phyloP scores from a whole-genome alignment of 1,140 invertebrate species.

The Pseudoatta argentina region DNA sequence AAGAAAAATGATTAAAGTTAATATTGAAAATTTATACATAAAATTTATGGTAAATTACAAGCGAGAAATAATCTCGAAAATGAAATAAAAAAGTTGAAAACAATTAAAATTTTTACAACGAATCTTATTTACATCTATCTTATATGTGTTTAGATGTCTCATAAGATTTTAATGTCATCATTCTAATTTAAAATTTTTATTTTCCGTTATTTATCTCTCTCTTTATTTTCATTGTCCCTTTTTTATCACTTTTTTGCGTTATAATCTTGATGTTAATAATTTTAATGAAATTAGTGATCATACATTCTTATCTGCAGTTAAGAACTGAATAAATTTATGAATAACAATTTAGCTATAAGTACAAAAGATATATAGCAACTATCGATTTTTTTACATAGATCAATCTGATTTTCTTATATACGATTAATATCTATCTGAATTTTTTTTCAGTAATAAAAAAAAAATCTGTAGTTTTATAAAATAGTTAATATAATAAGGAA shows the following conservation, averaged over 20 bases:
- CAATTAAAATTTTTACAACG: not conserved
- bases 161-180: not conserved
- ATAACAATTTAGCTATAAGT: slow-evolving; percentile 22
- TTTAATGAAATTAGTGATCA: not conserved
- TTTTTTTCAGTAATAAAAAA: no score
- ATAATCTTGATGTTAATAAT: not conserved
- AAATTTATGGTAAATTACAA: not conserved
- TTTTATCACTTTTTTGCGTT: not conserved
- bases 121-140: no score
- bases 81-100: not conserved
- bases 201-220: not conserved
- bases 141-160: not conserved
- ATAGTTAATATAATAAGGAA: no score
- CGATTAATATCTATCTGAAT: no score
- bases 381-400: not conserved
- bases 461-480: no score
- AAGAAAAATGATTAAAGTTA: not conserved
- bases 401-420: not conserved
- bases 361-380: not conserved
- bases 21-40: not conserved
- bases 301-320: not conserved
- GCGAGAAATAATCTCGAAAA: not conserved
- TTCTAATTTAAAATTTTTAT: not conserved
- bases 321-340: not conserved
- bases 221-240: not conserved